A percentile compares a stretch with the other conserved stretches of the same genome.
Evolutionary conservation across 2,888 invertebrate genomes (phyloP).

Genomic region (Masnerella sp.): DNA sequence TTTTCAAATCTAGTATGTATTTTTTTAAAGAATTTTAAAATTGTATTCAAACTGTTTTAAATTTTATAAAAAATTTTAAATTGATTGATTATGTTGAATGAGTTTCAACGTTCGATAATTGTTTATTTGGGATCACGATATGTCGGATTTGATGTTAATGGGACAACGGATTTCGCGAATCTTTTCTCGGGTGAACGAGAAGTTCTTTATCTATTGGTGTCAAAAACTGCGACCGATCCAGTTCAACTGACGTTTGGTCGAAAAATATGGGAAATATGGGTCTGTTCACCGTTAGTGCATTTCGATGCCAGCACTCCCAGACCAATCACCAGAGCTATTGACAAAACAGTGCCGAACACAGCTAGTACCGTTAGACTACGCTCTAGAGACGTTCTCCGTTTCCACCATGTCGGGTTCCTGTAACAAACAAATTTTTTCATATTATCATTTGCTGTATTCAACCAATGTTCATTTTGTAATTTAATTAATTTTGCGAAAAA

Average conservation of each 20-base stretch:
- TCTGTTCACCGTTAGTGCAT: conserved; percentile 66
- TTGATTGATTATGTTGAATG: too few relatives aligned
- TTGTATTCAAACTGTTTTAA: too few relatives aligned
- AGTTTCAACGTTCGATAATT: too few relatives aligned
- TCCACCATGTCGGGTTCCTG: conserved; percentile 91
- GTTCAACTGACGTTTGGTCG: conserved; percentile 14
- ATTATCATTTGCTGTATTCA: too few relatives aligned
- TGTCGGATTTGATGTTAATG: conserved; percentile 21
- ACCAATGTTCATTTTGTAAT: too few relatives aligned
- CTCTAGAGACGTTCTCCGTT: conserved; percentile 85
- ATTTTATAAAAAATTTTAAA: too few relatives aligned
- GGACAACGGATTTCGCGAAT: conserved; percentile 1
- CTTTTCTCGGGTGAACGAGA: not conserved
- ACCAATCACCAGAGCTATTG: conserved; percentile 81
- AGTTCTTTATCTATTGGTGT: conserved; percentile 11
- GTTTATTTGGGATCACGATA: too few relatives aligned
- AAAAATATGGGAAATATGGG: conserved; percentile 10
- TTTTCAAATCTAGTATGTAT: too few relatives aligned
- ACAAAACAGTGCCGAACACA: conserved; percentile 81
- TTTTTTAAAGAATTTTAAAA: too few relatives aligned
- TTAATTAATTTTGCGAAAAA: too few relatives aligned
- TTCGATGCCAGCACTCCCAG: conserved; percentile 73
- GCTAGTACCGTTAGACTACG: conserved; percentile 83
- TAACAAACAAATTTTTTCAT: too few relatives aligned
- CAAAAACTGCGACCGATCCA: conserved; percentile 15